phyloP scores from a whole-genome alignment of 2,113 vertebrate genomes.

The Podiceps cristatus region DNA sequence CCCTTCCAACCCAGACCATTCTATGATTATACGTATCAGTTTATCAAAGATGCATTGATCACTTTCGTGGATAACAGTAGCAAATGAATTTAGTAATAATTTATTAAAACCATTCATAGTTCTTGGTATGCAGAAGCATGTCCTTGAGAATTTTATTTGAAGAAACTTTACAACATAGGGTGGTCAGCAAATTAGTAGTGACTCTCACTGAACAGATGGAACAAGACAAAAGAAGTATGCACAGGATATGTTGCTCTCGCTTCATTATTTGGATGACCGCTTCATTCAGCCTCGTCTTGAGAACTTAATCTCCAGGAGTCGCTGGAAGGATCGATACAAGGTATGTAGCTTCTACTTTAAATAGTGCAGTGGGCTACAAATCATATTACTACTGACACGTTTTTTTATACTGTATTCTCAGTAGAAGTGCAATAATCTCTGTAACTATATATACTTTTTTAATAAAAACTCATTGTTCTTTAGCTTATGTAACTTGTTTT shows the following conservation, averaged over 20 bases:
- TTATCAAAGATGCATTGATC: background rate
- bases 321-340: constrained; percentile 86
- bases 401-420: background rate
- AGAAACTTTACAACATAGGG: background rate
- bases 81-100: background rate
- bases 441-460: background rate
- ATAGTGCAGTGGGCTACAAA: background rate
- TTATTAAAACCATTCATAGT: background rate
- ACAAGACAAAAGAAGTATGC: constrained; percentile 82
- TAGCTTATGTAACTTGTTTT: background rate
- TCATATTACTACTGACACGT: background rate
- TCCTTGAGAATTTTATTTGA: background rate
- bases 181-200: background rate
- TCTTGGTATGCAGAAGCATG: background rate
- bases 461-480: background rate
- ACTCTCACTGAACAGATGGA: constrained; percentile 73
- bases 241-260: constrained; percentile 80
- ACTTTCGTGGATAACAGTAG: background rate
- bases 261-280: constrained; percentile 81
- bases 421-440: background rate
- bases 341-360: constrained; percentile 41
- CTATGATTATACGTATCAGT: background rate
- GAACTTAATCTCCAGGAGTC: constrained; percentile 79
- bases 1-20: too few species aligned
- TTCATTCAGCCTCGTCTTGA: constrained; percentile 84